phyloP scores from a whole-genome alignment of 2,797 vertebrate genomes.

The Hephaestus fuliginosus region DNA sequence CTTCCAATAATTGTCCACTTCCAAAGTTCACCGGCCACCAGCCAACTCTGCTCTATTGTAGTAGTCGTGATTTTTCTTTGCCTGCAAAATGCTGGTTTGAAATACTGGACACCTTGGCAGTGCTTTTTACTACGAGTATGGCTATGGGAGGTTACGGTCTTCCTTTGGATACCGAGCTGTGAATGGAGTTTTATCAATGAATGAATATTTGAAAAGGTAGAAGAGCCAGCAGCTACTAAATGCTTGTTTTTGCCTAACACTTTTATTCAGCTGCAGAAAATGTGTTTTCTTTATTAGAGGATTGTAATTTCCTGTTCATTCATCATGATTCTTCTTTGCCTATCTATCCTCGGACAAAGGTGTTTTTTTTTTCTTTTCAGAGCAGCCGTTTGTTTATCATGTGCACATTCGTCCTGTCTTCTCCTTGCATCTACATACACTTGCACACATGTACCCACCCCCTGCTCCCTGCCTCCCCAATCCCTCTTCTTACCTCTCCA shows the following conservation, averaged over 20 bases:
- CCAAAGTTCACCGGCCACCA: slow-evolving; percentile 58
- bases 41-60: slow-evolving; percentile 70
- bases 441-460: slow-evolving; percentile 50
- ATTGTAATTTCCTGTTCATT: neutral
- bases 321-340: neutral
- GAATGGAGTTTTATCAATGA: slow-evolving; percentile 56
- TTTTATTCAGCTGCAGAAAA: neutral
- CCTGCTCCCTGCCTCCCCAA: slow-evolving; percentile 52
- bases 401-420: slow-evolving; percentile 26
- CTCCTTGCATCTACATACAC: slow-evolving; percentile 34
- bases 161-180: slow-evolving; percentile 36
- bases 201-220: neutral
- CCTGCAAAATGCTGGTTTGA: slow-evolving; percentile 60
- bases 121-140: slow-evolving; percentile 61
- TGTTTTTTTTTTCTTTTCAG: slow-evolving; percentile 17
- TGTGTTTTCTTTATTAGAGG: neutral
- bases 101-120: slow-evolving; percentile 72
- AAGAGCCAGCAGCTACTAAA: slow-evolving; percentile 2
- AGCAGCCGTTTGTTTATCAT: slow-evolving; percentile 44
- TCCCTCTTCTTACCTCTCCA: slow-evolving; percentile 75
- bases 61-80: slow-evolving; percentile 41
- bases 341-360: slow-evolving; percentile 12
- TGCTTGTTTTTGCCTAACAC: neutral
- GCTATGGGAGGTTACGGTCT: slow-evolving; percentile 15
- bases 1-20: slow-evolving; percentile 65